phyloP scores from a whole-genome alignment of 2,888 invertebrate genomes.

The Drosophila algonquin region DNA sequence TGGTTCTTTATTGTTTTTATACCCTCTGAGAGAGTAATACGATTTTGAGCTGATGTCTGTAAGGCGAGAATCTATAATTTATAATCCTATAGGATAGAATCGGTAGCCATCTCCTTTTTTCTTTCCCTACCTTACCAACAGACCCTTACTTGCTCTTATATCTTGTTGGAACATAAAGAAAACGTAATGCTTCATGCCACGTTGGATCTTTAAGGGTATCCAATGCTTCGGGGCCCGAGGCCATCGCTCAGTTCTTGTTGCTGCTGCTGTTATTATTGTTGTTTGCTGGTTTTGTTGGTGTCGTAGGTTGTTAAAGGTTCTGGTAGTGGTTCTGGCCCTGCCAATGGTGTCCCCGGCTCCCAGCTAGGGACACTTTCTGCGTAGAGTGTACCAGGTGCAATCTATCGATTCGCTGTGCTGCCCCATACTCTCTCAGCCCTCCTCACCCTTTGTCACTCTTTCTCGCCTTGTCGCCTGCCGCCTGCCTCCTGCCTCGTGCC shows the following conservation, averaged over 20 bases:
- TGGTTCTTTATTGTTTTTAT: slow-evolving; percentile 66
- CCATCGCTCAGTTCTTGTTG: slow-evolving; percentile 28
- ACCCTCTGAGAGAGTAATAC: background rate
- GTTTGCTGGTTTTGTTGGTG: slow-evolving; percentile 62
- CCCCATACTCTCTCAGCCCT: slow-evolving; percentile 3
- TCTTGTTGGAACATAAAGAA: too few species aligned
- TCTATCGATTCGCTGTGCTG: slow-evolving; percentile 71
- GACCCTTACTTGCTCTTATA: too few species aligned
- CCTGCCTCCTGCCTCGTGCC: slow-evolving; percentile 15
- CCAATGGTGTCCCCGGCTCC: slow-evolving; percentile 32
- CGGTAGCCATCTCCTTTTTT: too few species aligned
- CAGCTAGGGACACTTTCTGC: slow-evolving; percentile 65
- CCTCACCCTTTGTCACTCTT: background rate
- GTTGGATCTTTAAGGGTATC: background rate
- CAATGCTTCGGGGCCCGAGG: background rate
- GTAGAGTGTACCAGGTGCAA: slow-evolving; percentile 74
- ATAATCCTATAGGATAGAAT: too few species aligned
- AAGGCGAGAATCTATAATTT: too few species aligned
- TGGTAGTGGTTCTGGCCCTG: slow-evolving; percentile 24
- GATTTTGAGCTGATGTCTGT: background rate
- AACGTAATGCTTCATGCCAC: too few species aligned
- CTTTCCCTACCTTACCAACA: too few species aligned
- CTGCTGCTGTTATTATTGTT: slow-evolving; percentile 42
- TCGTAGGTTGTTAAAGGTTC: slow-evolving; percentile 71
- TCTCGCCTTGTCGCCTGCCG: slow-evolving; percentile 16